Base-by-base conservation (phyloP, 2,888 invertebrate species). In the Lasioglossum villosulum region DNA sequence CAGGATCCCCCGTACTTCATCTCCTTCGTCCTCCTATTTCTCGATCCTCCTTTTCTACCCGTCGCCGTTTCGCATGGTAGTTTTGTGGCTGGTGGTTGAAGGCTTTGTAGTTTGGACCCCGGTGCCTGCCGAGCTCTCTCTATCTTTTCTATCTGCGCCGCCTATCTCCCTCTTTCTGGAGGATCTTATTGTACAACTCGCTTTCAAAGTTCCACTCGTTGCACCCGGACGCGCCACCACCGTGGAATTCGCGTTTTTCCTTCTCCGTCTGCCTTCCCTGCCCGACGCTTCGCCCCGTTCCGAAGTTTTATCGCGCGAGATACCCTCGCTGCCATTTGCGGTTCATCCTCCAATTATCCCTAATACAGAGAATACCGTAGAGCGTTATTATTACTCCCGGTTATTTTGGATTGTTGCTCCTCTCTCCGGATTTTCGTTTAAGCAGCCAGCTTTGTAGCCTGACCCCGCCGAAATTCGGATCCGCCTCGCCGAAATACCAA, bases 281-380 rank as follows among this genome's bases (percentile, higher is more conserved):
- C 66, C 52, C 77, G 73, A 52, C 77, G 45, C 75, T 34, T 72
- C 71, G 23, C 23, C 70, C 78, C 30, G 74, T 37, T 77, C 48
- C 52, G 72, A 63, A 86, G 88, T 90, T 92, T 92, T 90, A 92
- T 92, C 91, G 89, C 88, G 82, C 87, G 86, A 83, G 87, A 90
- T 91, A 89, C 88, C 84, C 85, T 83, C 83, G 81, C 91, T 83
- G 87, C 90, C 86, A 89, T 91, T 91, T 88, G 91, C 91, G 90
- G 92, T 88, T 90, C 91, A 90, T 91, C 91, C 92, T 90, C 92
- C 92, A 93, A 93, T 93, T 93, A 93, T 93, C 89, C 89, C 90
- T 91, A 90, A 92, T 90, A 90, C 92, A 90, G 88, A 89, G 88
- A 88, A 90, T 85, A 90, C 87, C 88, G 89, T 87, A 87, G 80